Evolutionary conservation across 2,888 invertebrate genomes (phyloP), one percentile per base, ranked within the genome.

Genomic region (Cryptus armator): DNA sequence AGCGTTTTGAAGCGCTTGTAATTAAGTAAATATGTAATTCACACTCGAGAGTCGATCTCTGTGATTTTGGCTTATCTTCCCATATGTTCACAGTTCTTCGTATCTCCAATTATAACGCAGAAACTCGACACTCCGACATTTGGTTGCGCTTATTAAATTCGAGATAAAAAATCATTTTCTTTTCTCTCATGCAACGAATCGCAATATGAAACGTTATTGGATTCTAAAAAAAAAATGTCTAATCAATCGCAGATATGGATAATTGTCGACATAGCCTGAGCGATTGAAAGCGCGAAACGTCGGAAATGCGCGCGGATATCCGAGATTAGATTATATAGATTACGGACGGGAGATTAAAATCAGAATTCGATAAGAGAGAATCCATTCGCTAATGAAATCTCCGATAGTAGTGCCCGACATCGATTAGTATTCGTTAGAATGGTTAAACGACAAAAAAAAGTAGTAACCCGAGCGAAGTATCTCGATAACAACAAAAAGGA

Each of bases 271-370:
- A 32, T 29, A 48, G 32, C 12, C 62, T 32, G 14, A 10, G 29
- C 29, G 62, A 32, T 32, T 62, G 32, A 32, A 62, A 62, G 2
- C 32, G 32, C 62, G 29, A 32, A 14, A 7, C 32, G 32, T 5
- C 67, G 81, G 67, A 81, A 67, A 43, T 43, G 16, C 68, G 10
- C 14, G 53, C 37, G 75, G 68, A 81, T 68, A 59, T 43, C 51
- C 24, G 43, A 75, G 81, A 81, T 81, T 59, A 75, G 75, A 75
- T 75, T 48, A 48, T 56, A 37, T 16, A 14, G 59, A 68, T 81
- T 51, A 68, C 2, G 12, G 37, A 66, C 9, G 19, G 37, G 3
- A 43, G 46, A 59, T 62, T 59, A 37, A 62, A 81, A 37, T 16
- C 7, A n/a, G 19, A 56, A 24, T 48, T 53, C 64, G 46, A 24